These are phyloP conservation scores for Acanthornis magna DNA, from an alignment of 2,797 vertebrate genomes.

Conservation along the genomic window DNA sequence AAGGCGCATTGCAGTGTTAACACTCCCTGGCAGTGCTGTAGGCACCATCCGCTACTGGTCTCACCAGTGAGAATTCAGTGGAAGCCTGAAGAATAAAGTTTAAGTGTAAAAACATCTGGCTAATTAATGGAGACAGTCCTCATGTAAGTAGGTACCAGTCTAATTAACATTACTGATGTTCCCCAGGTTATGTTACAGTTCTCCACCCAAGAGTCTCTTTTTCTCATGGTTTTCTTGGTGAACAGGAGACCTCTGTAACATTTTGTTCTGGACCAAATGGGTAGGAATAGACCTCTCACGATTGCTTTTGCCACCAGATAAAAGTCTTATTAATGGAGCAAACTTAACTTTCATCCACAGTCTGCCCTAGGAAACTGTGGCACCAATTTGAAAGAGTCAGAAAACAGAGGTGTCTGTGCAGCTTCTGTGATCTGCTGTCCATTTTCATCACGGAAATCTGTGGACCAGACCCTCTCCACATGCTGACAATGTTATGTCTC, in stretches of 20 bases:
- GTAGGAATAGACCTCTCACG: rapidly evolving
- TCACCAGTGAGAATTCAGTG: background rate
- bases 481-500: background rate
- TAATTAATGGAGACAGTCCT: background rate
- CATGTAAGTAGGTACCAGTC: background rate
- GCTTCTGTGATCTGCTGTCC: background rate
- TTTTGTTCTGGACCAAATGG: background rate
- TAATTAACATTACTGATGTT: background rate
- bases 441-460: background rate
- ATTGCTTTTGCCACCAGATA: background rate
- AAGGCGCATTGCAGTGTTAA: background rate
- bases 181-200: background rate
- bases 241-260: background rate
- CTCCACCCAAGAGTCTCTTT: background rate
- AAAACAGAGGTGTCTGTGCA: background rate
- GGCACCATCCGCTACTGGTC: background rate
- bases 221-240: background rate
- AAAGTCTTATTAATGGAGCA: background rate
- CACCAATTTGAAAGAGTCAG: background rate
- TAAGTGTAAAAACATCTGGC: background rate
- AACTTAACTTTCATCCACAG: background rate
- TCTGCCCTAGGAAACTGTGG: background rate
- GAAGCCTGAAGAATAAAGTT: background rate
- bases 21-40: background rate
- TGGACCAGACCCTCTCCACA: background rate